These are phyloP conservation scores for Herpailurus yagouaroundi DNA, from an alignment of 2,113 vertebrate genomes.

Conservation along the genomic window DNA sequence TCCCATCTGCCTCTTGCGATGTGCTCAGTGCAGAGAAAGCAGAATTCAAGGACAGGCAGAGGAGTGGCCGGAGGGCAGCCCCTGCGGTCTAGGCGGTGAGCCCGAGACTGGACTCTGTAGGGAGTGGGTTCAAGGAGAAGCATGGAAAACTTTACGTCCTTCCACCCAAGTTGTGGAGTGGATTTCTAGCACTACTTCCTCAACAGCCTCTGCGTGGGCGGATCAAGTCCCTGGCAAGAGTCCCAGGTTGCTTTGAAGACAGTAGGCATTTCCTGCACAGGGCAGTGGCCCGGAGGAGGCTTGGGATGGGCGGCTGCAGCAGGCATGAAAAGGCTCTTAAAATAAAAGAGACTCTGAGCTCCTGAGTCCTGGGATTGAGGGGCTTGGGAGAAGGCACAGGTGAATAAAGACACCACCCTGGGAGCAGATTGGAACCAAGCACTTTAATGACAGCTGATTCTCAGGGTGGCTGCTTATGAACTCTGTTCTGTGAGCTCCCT, in stretches of 20 bases:
- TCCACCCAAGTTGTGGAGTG: background rate
- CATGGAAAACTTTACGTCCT: background rate
- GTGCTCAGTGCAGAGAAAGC: rapidly evolving
- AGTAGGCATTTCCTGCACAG: background rate
- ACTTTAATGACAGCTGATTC: rapidly evolving
- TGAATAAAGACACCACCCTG: rapidly evolving
- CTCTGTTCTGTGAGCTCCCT: background rate
- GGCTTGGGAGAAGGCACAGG: background rate
- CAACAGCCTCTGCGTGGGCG: background rate
- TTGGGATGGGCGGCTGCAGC: background rate
- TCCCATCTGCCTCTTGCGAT: rapidly evolving
- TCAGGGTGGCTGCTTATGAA: background rate
- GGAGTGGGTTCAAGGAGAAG: background rate
- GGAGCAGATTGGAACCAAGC: background rate
- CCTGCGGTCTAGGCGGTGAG: rapidly evolving
- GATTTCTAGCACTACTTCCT: background rate
- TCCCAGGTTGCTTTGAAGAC: background rate
- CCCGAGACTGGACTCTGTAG: background rate
- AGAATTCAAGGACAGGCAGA: background rate
- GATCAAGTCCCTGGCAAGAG: slow-evolving; percentile 5
- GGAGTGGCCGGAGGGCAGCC: background rate
- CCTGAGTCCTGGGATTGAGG: background rate
- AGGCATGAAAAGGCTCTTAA: background rate
- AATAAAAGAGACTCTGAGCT: background rate
- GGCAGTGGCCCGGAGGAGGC: background rate